Percentiles rank a stretch among this genome's conserved stretches.
These are phyloP conservation scores for Nomada flava DNA, from an alignment of 2,888 invertebrate genomes.

Conservation along the genomic window DNA sequence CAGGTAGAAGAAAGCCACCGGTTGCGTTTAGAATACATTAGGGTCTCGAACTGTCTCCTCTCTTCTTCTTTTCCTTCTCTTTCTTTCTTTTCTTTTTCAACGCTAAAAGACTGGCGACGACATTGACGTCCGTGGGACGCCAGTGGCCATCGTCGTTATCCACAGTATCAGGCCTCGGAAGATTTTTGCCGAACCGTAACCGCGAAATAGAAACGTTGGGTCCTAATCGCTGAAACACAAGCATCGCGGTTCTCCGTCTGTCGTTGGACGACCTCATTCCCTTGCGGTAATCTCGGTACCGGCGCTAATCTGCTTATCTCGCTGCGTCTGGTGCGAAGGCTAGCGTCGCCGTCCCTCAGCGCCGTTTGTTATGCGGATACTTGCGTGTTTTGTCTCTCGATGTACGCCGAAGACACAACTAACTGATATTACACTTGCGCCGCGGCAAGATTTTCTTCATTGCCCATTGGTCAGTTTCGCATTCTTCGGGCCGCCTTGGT, in stretches of 20 bases:
- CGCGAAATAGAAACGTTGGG: too few relatives aligned
- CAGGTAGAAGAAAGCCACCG: constrained; percentile 39
- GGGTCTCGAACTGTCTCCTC: neutral
- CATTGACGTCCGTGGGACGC: neutral
- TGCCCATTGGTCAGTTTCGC: constrained; percentile 31
- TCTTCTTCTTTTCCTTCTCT: neutral
- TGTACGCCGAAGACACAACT: constrained; percentile 65
- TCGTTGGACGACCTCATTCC: constrained; percentile 1
- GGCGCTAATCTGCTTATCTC: constrained; percentile 48
- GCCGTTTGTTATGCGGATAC: constrained; percentile 25
- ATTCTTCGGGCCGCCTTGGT: constrained; percentile 10
- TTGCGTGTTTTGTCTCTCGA: constrained; percentile 66
- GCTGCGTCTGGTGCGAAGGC: constrained; percentile 33
- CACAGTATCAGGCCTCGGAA: too few relatives aligned
- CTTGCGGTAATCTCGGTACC: constrained; percentile 25
- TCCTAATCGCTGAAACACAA: neutral
- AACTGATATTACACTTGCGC: constrained; percentile 62
- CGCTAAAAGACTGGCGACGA: constrained; percentile 3
- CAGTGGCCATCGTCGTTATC: neutral
- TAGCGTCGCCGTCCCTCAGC: constrained; percentile 39
- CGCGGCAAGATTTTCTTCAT: constrained; percentile 39
- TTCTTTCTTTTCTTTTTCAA: neutral
- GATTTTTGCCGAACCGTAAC: too few relatives aligned
- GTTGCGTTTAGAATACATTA: constrained; percentile 37
- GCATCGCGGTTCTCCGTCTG: neutral